Base-by-base conservation (phyloP, 1,140 invertebrate genomes). In the Magallana ariakensis region DNA sequence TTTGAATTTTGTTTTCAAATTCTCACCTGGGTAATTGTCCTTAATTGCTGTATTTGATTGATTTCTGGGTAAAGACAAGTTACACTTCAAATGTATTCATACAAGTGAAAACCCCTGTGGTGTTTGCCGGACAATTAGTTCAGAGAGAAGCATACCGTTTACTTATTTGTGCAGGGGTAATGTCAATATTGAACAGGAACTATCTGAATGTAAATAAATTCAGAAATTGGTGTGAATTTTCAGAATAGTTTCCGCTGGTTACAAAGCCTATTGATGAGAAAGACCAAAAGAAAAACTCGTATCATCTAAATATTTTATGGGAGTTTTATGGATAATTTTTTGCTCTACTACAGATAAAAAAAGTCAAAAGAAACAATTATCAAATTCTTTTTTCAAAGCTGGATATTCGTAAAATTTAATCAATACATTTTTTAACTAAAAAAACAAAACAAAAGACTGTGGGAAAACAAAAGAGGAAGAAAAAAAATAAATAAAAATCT, bases 151-250 rank as follows among this genome's bases (percentile, higher is more conserved):
- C 22, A 75, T 26, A 75, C 11, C 8, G 66, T 26, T 75, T 75
- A 75, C 66, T 75, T 75, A 75, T 75, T 75, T 75, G 66, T 75
- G 62, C 62, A 70, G 11, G 62, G 62, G 16, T 70, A 70, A 22
- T 70, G 66, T 75, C 19, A 75, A 75, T 75, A 75, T 75, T 33
- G 15, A 75, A 75, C 66, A 22, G 66, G 66, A 75, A 75, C 22
- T 75, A 75, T 26, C 33, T 13, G 26, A 33, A 75, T 13, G 15
- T 9, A 19, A 66, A 26, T 75, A 33, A 75, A 75, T 8, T 22
- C 33, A 26, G 22, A 22, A 75, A 26, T 75, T 75, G 66, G 66
- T 75, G 66, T 75, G 66, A 75, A 75, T 26, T 75, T 9, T 26
- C 22, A 33, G 66, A 75, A 75, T 13, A 13, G 66, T 26, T 75